phyloP scores from a whole-genome alignment of 1,140 invertebrate species.

The Dendroctonus ponderosae region DNA sequence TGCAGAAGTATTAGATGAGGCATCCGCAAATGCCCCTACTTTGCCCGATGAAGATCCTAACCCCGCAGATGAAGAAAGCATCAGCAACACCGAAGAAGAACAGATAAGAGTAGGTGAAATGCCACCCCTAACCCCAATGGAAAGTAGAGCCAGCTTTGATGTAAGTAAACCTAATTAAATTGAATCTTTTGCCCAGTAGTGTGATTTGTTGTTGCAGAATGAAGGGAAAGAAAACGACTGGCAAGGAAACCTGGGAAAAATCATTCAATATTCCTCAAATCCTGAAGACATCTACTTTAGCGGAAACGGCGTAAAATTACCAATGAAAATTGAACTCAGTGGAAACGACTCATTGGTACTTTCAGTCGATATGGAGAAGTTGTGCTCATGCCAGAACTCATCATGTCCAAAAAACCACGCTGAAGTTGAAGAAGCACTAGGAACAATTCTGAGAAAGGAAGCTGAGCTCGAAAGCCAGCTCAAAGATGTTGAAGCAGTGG shows the following conservation, averaged over 20 bases:
- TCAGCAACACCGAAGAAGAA: not conserved
- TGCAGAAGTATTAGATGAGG: no score
- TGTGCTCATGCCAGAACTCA: conserved; percentile 40
- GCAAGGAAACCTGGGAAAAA: conserved; percentile 35
- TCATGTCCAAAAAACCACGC: conserved; percentile 35
- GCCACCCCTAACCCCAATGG: no score
- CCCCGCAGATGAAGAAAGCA: no score
- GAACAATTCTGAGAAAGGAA: conserved; percentile 33
- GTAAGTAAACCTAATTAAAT: not conserved
- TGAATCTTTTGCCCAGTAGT: not conserved
- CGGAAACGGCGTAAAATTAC: conserved; percentile 41
- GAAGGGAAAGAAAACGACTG: conserved; percentile 2
- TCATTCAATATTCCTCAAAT: conserved; percentile 27
- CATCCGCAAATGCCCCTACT: not conserved
- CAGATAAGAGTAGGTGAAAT: not conserved
- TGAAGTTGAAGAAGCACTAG: conserved; percentile 30
- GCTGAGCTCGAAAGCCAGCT: conserved; percentile 33
- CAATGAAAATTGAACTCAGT: conserved; percentile 34
- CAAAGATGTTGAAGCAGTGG: not conserved
- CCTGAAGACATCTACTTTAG: conserved; percentile 35
- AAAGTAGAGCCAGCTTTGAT: no score
- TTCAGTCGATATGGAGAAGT: conserved; percentile 37
- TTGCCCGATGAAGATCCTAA: not conserved
- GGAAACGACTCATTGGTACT: conserved; percentile 36
- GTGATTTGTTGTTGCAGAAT: conserved; percentile 2